Evolutionary conservation across 2,888 invertebrate genomes (phyloP).

Genomic region (Agrypnus murinus): DNA sequence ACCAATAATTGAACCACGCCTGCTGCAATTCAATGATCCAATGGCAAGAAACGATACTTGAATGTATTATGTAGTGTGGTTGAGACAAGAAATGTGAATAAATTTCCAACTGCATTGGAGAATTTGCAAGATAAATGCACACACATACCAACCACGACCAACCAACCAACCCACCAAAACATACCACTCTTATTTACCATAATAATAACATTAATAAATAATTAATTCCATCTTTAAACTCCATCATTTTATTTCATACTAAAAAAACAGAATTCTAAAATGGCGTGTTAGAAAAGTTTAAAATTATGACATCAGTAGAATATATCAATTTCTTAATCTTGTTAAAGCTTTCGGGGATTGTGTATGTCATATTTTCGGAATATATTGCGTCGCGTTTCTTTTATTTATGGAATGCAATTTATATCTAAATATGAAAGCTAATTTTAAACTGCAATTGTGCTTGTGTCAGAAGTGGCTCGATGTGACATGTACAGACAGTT

Average conservation of each 20-base stretch:
- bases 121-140: slow-evolving; percentile 8
- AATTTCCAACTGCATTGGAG: slow-evolving; percentile 7
- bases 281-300: too few relatives aligned
- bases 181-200: too few relatives aligned
- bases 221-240: too few relatives aligned
- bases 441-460: slow-evolving; percentile 67
- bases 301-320: background rate
- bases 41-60: slow-evolving; percentile 34
- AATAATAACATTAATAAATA: too few relatives aligned
- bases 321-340: background rate
- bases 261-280: too few relatives aligned
- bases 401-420: slow-evolving; percentile 61
- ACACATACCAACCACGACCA: background rate
- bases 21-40: slow-evolving; percentile 36
- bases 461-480: slow-evolving; percentile 64
- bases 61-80: slow-evolving; percentile 28
- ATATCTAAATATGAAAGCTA: slow-evolving; percentile 67
- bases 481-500: slow-evolving; percentile 66
- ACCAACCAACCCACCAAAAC: too few relatives aligned
- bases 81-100: slow-evolving; percentile 28
- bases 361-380: slow-evolving; percentile 45
- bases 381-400: slow-evolving; percentile 41
- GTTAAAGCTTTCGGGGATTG: slow-evolving; percentile 2
- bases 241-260: too few relatives aligned
- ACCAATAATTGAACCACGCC: slow-evolving; percentile 42